Conservation (phyloP, 2,113 vertebrate species). For the Gobiocypris rarus region DNA sequence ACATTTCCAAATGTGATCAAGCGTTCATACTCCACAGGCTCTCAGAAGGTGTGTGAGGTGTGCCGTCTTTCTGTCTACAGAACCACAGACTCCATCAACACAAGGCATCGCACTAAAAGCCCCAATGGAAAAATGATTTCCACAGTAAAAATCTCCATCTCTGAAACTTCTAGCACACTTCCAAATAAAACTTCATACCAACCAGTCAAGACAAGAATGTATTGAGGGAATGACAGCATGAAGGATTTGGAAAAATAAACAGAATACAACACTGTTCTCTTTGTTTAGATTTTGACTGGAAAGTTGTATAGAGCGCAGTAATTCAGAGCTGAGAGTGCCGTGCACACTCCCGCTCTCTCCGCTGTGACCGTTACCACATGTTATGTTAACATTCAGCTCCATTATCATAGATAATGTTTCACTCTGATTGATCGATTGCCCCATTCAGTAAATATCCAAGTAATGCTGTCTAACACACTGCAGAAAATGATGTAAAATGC, state of each 20-base stretch:
- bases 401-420: not conserved
- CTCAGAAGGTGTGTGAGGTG: not conserved
- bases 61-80: not conserved
- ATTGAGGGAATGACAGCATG: slow-evolving; percentile 57
- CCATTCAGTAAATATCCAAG: not conserved
- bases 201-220: slow-evolving; percentile 49
- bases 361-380: not conserved
- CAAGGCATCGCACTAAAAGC: slow-evolving; percentile 39
- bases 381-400: not conserved
- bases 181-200: slow-evolving; percentile 51
- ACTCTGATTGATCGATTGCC: not conserved
- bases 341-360: not conserved
- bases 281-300: slow-evolving; percentile 55
- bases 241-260: slow-evolving; percentile 57
- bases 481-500: not conserved
- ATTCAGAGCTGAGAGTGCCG: not conserved
- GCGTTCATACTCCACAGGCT: not conserved
- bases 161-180: slow-evolving; percentile 46
- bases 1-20: not conserved
- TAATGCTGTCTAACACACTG: not conserved
- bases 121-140: slow-evolving; percentile 44
- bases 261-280: slow-evolving; percentile 56
- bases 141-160: slow-evolving; percentile 51
- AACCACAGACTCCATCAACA: slow-evolving; percentile 6
- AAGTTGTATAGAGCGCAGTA: slow-evolving; percentile 23